Percentiles rank a stretch among this genome's conserved stretches.
Evolutionary conservation across 2,113 vertebrate genomes (phyloP).

Genomic region (Dicrurus megarhynchus): DNA sequence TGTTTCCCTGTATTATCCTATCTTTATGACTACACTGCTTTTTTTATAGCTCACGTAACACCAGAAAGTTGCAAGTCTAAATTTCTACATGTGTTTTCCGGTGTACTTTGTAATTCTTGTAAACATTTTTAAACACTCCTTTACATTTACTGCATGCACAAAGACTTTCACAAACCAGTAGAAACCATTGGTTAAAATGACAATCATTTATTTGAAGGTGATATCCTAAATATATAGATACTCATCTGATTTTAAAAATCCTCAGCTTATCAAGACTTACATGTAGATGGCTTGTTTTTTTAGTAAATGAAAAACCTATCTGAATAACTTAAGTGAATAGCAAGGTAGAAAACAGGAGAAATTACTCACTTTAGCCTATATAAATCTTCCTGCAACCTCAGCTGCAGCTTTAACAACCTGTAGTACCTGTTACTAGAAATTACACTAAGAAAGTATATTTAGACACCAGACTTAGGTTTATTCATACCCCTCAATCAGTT

Average conservation of each 20-base stretch:
- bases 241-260: background rate
- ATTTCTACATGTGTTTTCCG: background rate
- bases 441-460: background rate
- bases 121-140: background rate
- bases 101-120: background rate
- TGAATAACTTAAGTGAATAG: background rate
- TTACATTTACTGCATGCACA: background rate
- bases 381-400: background rate
- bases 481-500: background rate
- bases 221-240: background rate
- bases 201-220: background rate
- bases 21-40: background rate
- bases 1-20: background rate
- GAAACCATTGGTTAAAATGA: background rate
- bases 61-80: background rate
- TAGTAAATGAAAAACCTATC: background rate
- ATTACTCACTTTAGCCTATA: background rate
- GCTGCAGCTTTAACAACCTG: background rate
- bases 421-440: background rate
- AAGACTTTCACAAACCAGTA: background rate
- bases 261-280: background rate
- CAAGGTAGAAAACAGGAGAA: background rate
- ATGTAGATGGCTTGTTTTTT: background rate
- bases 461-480: background rate
- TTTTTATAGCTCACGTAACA: background rate